phyloP scores from a whole-genome alignment of 2,113 vertebrate species.

The Hystrix cristata region DNA sequence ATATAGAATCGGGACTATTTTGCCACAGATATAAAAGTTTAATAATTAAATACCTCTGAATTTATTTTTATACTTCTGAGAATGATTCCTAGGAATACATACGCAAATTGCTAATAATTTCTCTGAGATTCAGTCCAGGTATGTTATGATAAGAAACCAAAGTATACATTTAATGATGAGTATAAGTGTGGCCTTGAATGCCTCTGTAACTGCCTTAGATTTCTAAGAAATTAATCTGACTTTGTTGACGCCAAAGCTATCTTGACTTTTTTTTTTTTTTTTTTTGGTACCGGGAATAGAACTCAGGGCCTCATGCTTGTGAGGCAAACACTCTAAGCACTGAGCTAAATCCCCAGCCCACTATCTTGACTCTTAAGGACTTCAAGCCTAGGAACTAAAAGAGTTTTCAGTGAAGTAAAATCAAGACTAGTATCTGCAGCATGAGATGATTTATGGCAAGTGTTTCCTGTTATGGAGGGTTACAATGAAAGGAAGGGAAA shows the following conservation, averaged over 20 bases:
- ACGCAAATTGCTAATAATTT: constrained; percentile 25
- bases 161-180: neutral
- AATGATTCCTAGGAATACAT: neutral
- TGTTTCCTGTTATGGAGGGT: neutral
- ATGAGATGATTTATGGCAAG: neutral
- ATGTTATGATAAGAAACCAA: neutral
- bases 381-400: neutral
- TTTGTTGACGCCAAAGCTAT: neutral
- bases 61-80: constrained; percentile 23
- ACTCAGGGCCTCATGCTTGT: too few relatives aligned
- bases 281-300: too few relatives aligned
- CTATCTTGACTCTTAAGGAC: neutral
- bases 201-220: neutral
- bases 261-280: neutral
- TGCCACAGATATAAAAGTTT: neutral
- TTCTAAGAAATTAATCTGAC: neutral
- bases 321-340: too few relatives aligned
- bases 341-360: too few relatives aligned
- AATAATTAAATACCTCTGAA: neutral
- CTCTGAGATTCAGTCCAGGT: neutral
- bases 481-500: neutral
- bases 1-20: neutral
- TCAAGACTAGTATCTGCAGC: neutral
- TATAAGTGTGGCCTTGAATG: neutral
- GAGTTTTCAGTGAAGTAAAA: constrained; percentile 47